phyloP scores from a whole-genome alignment of 2,888 invertebrate genomes.

The Ormyrus pomaceus region DNA sequence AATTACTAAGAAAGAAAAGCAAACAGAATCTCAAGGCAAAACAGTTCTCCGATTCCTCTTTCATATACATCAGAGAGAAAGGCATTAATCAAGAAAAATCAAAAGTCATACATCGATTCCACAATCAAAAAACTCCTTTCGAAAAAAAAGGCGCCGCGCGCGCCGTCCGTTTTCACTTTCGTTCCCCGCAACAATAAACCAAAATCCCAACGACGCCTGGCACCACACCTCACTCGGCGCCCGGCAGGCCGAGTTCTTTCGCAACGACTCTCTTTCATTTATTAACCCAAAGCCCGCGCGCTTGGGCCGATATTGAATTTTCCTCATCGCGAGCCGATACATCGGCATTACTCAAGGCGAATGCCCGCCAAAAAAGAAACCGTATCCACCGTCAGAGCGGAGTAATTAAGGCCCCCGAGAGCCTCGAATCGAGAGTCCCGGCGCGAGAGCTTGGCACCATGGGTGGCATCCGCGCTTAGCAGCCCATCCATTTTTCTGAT shows the following conservation, averaged over 20 bases:
- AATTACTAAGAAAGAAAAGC: too few species aligned
- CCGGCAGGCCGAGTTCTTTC: background rate
- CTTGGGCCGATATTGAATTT: background rate
- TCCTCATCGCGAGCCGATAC: background rate
- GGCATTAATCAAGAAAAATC: too few species aligned
- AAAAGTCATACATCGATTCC: too few species aligned
- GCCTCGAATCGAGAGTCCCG: constrained; percentile 37
- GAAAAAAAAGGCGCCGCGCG: too few species aligned
- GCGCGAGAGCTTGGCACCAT: constrained; percentile 64
- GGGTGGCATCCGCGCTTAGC: constrained; percentile 73
- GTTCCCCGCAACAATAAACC: too few species aligned
- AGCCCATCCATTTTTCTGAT: constrained; percentile 76
- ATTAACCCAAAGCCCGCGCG: background rate
- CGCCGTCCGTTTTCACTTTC: too few species aligned
- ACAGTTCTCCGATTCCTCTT: too few species aligned
- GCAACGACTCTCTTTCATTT: background rate
- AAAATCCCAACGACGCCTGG: too few species aligned
- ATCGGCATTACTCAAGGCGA: background rate
- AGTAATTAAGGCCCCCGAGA: constrained; percentile 39
- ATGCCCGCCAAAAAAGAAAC: constrained; percentile 10
- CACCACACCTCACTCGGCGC: background rate
- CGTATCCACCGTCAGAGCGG: background rate
- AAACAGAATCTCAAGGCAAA: too few species aligned
- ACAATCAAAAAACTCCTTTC: too few species aligned
- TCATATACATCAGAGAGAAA: too few species aligned